These are phyloP conservation scores for Mohoua ochrocephala DNA, from an alignment of 2,113 vertebrate species.

Conservation along the genomic window DNA sequence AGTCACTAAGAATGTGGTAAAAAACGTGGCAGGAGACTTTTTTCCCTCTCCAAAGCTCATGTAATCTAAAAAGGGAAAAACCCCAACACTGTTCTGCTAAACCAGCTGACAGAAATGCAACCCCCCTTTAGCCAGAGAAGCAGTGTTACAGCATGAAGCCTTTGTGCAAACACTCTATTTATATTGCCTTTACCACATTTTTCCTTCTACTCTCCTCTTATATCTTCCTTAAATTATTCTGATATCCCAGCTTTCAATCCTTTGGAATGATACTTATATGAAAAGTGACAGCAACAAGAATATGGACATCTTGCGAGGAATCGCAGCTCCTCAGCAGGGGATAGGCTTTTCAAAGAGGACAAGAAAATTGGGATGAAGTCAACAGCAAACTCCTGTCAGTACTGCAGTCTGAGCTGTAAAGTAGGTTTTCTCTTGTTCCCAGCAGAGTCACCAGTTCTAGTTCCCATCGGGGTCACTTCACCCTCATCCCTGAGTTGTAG, in stretches of 20 bases:
- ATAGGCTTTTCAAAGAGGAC: neutral
- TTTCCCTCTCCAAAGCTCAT: neutral
- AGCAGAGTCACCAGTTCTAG: too few species aligned
- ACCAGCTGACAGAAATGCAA: neutral
- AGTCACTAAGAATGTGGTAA: neutral
- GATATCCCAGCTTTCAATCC: neutral
- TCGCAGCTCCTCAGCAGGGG: neutral
- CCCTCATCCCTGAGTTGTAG: neutral
- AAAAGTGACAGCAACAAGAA: neutral
- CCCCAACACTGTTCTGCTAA: neutral
- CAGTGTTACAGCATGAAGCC: neutral
- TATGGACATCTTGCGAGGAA: neutral
- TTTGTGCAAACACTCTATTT: neutral
- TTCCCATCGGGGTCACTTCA: neutral
- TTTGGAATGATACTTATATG: neutral
- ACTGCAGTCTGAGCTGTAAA: neutral
- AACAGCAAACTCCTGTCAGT: neutral
- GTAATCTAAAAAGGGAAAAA: neutral
- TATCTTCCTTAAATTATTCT: neutral
- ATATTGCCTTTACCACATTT: neutral
- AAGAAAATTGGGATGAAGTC: neutral
- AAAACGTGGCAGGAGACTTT: neutral
- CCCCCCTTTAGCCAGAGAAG: neutral
- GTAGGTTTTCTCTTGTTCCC: neutral
- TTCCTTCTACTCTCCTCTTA: neutral